Percentiles rank a stretch among this genome's conserved stretches.
Conservation (phyloP, 2,888 invertebrate genomes). For the Anoncus sp. region DNA sequence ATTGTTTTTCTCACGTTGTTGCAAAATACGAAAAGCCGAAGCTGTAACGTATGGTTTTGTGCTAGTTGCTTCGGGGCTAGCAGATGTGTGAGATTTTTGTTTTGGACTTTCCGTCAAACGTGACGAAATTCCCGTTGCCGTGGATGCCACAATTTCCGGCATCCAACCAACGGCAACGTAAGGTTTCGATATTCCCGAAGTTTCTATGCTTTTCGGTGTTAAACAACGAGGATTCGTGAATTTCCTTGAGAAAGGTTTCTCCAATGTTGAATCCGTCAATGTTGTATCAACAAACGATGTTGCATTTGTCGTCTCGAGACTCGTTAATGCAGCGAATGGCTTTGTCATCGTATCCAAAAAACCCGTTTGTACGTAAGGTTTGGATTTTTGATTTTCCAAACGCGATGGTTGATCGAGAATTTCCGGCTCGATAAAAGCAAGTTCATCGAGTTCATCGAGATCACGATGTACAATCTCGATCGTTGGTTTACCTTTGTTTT, state of each 20-base stretch:
- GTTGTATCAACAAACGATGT: conserved; percentile 60
- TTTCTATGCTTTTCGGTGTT: conserved; percentile 39
- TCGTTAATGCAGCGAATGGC: conserved; percentile 34
- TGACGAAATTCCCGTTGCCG: not conserved
- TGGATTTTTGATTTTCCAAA: conserved; percentile 63
- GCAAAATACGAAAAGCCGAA: conserved; percentile 73
- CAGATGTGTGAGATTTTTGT: conserved; percentile 7
- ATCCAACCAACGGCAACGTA: conserved; percentile 76
- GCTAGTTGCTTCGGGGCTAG: conserved; percentile 13
- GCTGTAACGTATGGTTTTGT: conserved; percentile 71
- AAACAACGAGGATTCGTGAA: conserved; percentile 62
- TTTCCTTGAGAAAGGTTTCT: conserved; percentile 70
- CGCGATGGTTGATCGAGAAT: conserved; percentile 46
- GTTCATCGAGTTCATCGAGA: conserved; percentile 68
- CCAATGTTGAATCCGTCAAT: conserved; percentile 65
- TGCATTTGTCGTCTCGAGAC: conserved; percentile 28
- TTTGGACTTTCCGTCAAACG: conserved; percentile 11
- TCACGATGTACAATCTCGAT: conserved; percentile 58
- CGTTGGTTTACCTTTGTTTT: too few species aligned
- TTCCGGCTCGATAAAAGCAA: conserved; percentile 66
- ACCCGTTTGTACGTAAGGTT: conserved; percentile 77
- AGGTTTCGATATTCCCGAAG: conserved; percentile 64
- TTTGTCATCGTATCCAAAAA: conserved; percentile 71
- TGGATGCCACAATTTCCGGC: conserved; percentile 66
- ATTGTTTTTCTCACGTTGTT: conserved; percentile 63